A percentile compares a stretch with the other conserved stretches of the same genome.
phyloP scores from a whole-genome alignment of 2,888 invertebrate species.

The Chloroclystis v-ata region DNA sequence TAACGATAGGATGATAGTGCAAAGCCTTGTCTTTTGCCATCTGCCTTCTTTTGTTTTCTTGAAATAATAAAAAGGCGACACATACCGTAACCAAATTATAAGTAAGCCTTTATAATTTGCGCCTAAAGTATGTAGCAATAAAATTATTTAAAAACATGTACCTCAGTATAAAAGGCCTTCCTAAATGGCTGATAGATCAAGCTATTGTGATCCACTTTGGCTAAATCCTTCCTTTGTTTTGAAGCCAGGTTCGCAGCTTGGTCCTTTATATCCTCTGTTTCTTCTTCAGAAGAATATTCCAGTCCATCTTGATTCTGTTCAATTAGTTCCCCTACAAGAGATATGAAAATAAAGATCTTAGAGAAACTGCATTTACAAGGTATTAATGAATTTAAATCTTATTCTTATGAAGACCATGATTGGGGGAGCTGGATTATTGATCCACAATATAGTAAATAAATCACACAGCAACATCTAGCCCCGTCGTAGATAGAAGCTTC shows the following conservation, averaged over 20 bases:
- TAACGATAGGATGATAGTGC: too few species aligned
- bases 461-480: too few species aligned
- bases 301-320: constrained; percentile 99
- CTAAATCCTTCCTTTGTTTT: constrained; percentile 94
- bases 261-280: constrained; percentile 94
- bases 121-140: neutral
- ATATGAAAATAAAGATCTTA: neutral
- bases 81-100: too few species aligned
- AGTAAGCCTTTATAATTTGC: too few species aligned
- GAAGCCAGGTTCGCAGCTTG: constrained; percentile 92
- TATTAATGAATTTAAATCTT: too few species aligned
- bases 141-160: constrained; percentile 36
- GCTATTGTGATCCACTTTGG: constrained; percentile 92
- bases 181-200: constrained; percentile 93
- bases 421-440: too few species aligned
- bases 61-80: neutral
- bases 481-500: too few species aligned
- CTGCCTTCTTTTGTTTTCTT: too few species aligned
- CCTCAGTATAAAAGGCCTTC: constrained; percentile 98
- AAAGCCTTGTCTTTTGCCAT: too few species aligned
- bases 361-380: too few species aligned
- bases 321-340: constrained; percentile 90
- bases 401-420: too few species aligned
- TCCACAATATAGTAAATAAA: too few species aligned
- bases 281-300: constrained; percentile 98